Evolutionary conservation across 2,113 vertebrate species (phyloP).

Genomic region (Silurus glanis): DNA sequence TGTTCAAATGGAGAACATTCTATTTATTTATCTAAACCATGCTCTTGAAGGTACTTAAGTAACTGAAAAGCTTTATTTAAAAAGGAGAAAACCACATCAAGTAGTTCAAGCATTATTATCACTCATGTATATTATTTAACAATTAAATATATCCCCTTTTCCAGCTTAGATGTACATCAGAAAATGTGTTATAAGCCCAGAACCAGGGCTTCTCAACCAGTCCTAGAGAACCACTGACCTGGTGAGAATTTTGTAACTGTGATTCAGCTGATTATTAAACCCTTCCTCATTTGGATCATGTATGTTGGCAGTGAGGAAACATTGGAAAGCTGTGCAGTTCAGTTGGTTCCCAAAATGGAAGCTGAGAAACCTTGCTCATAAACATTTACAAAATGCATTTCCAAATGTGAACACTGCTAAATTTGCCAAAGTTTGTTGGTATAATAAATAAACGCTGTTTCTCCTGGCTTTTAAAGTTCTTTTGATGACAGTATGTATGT

Average conservation of each 20-base stretch:
- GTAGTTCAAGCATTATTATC: constrained; percentile 64
- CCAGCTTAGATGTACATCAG: constrained; percentile 77
- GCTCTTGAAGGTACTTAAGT: constrained; percentile 80
- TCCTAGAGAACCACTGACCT: background rate
- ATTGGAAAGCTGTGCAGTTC: background rate
- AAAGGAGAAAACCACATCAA: constrained; percentile 74
- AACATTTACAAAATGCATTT: constrained; percentile 74
- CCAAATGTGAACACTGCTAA: constrained; percentile 77
- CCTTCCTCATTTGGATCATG: background rate
- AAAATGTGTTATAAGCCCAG: constrained; percentile 67
- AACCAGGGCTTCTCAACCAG: background rate
- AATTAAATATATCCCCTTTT: constrained; percentile 74
- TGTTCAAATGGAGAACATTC: constrained; percentile 82
- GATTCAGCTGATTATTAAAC: constrained; percentile 7
- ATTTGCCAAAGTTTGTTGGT: constrained; percentile 83
- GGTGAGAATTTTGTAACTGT: background rate
- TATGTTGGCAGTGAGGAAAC: background rate
- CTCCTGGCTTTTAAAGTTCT: constrained; percentile 63
- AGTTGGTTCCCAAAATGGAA: constrained; percentile 11
- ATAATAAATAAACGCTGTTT: constrained; percentile 79
- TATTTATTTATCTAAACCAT: constrained; percentile 85
- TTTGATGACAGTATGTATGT: background rate
- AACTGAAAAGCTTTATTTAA: constrained; percentile 83
- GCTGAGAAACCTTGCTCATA: constrained; percentile 31
- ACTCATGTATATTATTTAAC: constrained; percentile 73